phyloP scores from a whole-genome alignment of 2,113 vertebrate species.

The Clarias macrocephalus region DNA sequence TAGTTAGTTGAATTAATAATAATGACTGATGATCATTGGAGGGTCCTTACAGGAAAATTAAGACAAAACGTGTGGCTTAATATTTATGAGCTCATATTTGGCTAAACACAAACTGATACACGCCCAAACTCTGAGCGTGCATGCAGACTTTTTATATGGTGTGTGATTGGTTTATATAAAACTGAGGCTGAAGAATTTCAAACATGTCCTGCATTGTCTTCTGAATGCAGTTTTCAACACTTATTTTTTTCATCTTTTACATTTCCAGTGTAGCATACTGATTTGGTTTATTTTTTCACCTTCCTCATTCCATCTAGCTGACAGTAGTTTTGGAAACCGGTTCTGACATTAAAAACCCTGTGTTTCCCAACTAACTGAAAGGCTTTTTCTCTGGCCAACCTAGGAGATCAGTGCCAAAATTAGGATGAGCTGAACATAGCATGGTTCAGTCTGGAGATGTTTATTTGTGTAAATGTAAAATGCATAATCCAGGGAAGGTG shows the following conservation, averaged over 20 bases:
- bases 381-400: background rate
- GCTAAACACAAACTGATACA: background rate
- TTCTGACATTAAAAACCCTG: background rate
- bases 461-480: constrained; percentile 20
- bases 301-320: background rate
- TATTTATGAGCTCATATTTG: constrained; percentile 27
- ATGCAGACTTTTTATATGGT: background rate
- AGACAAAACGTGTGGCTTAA: background rate
- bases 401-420: background rate
- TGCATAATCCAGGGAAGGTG: background rate
- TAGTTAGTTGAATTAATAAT: background rate
- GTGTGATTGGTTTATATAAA: background rate
- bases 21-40: background rate
- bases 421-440: constrained; percentile 1
- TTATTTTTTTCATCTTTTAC: background rate
- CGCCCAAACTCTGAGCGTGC: background rate
- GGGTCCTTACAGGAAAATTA: background rate
- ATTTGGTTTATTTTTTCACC: background rate
- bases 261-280: background rate
- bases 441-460: background rate
- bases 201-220: background rate
- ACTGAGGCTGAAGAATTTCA: background rate
- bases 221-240: background rate
- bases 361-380: background rate
- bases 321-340: background rate